Evolutionary conservation across 1,140 invertebrate species (phyloP), one percentile per base, ranked within the genome.

Genomic region (Bilobella aurantiaca): DNA sequence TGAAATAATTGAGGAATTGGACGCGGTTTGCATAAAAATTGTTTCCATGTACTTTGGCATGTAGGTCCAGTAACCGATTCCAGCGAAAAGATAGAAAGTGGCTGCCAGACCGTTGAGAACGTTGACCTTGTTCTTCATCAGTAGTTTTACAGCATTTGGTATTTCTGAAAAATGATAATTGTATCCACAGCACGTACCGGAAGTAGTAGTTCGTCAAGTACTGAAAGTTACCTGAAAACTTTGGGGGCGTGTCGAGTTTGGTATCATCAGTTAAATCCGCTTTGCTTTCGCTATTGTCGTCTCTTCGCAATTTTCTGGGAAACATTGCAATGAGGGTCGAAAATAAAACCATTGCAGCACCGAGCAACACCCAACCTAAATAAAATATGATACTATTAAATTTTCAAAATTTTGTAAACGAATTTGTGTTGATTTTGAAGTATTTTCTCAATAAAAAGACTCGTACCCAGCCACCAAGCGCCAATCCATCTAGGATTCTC

Each of bases 1-100:
- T 57, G 85, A 87, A 5, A 86, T 83, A 59, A 87, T 75, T 29
- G 83, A 84, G 1, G 86, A 85, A 0, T 81, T 81, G 0, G 85
- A 84, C 1, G 87, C 85, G 16, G 86, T 86, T 70, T 87, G 84
- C 66, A 84, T 81, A 73, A 87, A 89, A 74, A 87, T 85, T 0
- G 83, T 84, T 76, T 88, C 86, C 60, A 88, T 86, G 65, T 88
- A 89, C 74, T 88, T 88, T 0, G 87, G 86, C 75, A 87, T 81
- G 70, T 87, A 88, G 5, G 87, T 86, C 82, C 84, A 86, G 70
- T 86, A 88, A 0, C 86, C 86, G 75, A 85, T 83, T 69, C 85
- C 85, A 0, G 86, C 86, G 68, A 88, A 81, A 16, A 86, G 80
- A 73, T 86, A 87, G 71, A 87, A 86, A 1, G 87, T 81, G 0